Conservation (phyloP, 2,113 vertebrate genomes). For the Rhineura floridana region DNA sequence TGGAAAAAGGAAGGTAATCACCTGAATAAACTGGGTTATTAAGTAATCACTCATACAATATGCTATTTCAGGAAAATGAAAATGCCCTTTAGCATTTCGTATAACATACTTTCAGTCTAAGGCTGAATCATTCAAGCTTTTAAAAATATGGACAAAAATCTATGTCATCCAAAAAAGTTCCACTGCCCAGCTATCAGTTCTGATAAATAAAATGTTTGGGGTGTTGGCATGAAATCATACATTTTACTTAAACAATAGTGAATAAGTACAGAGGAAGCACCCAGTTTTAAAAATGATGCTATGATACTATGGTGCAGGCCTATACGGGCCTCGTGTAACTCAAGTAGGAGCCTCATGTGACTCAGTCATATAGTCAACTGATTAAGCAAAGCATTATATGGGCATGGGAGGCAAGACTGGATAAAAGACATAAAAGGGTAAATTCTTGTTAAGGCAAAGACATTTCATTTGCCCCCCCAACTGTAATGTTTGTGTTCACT, state of each 20-base stretch:
- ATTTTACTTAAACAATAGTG: neutral
- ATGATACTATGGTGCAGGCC: neutral
- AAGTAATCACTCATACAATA: conserved; percentile 46
- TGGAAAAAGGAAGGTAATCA: conserved; percentile 15
- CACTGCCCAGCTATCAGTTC: neutral
- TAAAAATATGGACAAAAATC: neutral
- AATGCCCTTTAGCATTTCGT: neutral
- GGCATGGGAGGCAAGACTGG: neutral
- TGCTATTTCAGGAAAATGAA: conserved; percentile 59
- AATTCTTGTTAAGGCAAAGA: neutral
- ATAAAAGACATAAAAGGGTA: neutral
- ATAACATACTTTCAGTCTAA: neutral
- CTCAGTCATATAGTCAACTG: neutral
- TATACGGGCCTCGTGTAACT: neutral
- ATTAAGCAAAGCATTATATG: neutral
- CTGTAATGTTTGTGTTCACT: neutral
- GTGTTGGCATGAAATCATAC: neutral
- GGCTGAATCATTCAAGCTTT: neutral
- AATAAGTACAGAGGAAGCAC: neutral
- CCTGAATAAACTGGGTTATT: conserved; percentile 49
- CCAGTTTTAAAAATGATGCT: neutral
- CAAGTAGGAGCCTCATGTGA: neutral
- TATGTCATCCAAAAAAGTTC: neutral
- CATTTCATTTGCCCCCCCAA: no score
- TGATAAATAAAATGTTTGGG: neutral